A percentile compares a stretch with the other conserved stretches of the same genome.
Conservation (phyloP, 1,140 invertebrate genomes). For the Cydia amplana region DNA sequence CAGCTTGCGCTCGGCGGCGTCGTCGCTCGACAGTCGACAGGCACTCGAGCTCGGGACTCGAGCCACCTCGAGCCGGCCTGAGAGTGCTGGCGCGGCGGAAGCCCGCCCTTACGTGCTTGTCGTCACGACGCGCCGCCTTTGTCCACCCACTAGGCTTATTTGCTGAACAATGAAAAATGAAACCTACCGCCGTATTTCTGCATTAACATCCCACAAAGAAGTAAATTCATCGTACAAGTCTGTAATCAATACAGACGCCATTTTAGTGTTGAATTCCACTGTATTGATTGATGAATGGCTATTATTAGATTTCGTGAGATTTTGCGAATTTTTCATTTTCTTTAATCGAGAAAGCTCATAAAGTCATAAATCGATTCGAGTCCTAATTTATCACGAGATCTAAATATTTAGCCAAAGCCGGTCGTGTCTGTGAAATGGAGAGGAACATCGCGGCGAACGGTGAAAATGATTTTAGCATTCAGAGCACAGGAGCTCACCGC, state of each 20-base stretch:
- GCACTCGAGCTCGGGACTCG: slow-evolving; percentile 39
- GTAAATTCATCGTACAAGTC: slow-evolving; percentile 27
- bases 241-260: slow-evolving; percentile 43
- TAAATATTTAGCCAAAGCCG: slow-evolving; percentile 61
- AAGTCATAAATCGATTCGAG: slow-evolving; percentile 67
- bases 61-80: slow-evolving; percentile 52
- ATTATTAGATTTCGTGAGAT: slow-evolving; percentile 68
- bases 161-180: slow-evolving; percentile 77
- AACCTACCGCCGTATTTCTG: slow-evolving; percentile 65
- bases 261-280: slow-evolving; percentile 58
- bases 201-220: slow-evolving; percentile 42
- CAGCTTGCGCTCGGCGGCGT: slow-evolving; percentile 66
- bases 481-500: slow-evolving; percentile 37
- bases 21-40: slow-evolving; percentile 24
- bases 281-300: slow-evolving; percentile 70
- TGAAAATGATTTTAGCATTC: slow-evolving; percentile 58
- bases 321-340: slow-evolving; percentile 72
- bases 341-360: slow-evolving; percentile 58
- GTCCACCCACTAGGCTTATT: slow-evolving; percentile 77
- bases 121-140: slow-evolving; percentile 72
- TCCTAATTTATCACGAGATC: slow-evolving; percentile 67
- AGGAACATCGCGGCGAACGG: slow-evolving; percentile 54
- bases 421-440: slow-evolving; percentile 59
- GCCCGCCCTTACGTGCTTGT: slow-evolving; percentile 73
- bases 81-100: slow-evolving; percentile 76